phyloP scores from a whole-genome alignment of 2,797 vertebrate genomes.

The Tragelaphus oryx region DNA sequence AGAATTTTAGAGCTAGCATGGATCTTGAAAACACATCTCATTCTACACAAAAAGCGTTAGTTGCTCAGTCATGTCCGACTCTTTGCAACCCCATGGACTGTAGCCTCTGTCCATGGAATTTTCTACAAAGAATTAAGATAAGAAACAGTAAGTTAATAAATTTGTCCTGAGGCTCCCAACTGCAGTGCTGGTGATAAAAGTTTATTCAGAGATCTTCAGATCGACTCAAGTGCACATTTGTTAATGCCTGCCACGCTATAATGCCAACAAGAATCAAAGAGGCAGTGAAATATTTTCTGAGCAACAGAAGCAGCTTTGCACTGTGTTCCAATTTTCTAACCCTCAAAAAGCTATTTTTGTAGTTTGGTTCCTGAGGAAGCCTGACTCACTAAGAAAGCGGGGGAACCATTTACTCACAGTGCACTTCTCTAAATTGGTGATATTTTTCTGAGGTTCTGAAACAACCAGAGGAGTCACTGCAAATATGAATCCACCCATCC shows the following conservation, averaged over 20 bases:
- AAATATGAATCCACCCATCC: neutral
- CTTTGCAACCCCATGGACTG: neutral
- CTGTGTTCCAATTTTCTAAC: constrained; percentile 9
- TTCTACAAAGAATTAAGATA: neutral
- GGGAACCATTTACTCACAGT: neutral
- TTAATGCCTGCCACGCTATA: neutral
- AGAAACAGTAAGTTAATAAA: neutral
- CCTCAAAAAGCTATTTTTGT: constrained; percentile 5
- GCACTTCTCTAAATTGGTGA: neutral
- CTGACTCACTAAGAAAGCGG: constrained; percentile 32
- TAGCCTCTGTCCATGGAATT: neutral
- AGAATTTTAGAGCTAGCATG: neutral
- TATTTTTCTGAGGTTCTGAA: neutral
- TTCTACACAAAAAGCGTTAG: neutral
- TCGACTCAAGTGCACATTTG: neutral
- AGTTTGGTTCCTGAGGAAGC: neutral
- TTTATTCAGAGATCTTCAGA: neutral
- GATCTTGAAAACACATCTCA: neutral
- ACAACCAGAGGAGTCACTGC: neutral
- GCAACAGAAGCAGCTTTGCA: neutral
- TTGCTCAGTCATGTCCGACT: neutral
- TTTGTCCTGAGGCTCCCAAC: neutral
- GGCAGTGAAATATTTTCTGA: neutral
- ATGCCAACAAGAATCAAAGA: neutral
- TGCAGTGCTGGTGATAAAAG: neutral